These are phyloP conservation scores for Coreoperca whiteheadi DNA, from an alignment of 2,113 vertebrate species.

Conservation along the genomic window DNA sequence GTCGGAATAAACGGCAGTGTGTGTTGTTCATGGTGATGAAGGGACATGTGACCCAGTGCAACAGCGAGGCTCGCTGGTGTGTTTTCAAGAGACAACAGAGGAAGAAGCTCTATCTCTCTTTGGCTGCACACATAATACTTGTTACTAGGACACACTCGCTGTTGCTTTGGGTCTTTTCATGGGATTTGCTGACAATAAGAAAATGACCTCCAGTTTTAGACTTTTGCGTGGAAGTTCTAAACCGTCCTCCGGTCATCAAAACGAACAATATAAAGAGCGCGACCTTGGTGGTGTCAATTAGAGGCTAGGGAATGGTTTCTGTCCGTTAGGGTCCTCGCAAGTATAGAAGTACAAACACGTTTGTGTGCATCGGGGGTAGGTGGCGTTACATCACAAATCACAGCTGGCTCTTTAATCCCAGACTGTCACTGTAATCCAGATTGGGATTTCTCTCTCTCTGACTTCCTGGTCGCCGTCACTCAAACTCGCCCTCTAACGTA, in stretches of 20 bases:
- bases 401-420: constrained; percentile 80
- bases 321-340: not conserved
- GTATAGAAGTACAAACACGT: not conserved
- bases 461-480: constrained; percentile 46
- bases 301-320: not conserved
- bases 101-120: no score
- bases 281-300: not conserved
- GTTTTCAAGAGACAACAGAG: no score
- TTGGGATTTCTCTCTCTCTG: constrained; percentile 61
- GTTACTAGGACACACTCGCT: no score
- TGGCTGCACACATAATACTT: no score
- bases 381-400: constrained; percentile 69
- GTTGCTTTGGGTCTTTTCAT: no score
- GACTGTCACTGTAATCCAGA: constrained; percentile 78
- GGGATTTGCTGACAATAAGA: no score
- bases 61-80: no score
- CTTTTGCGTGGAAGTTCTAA: not conserved
- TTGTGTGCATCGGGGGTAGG: not conserved
- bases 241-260: not conserved
- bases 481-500: constrained; percentile 24
- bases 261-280: not conserved
- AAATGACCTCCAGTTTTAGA: no score
- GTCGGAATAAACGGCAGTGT: no score
- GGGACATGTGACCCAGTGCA: no score
- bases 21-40: no score